Base-by-base conservation (phyloP, 2,888 invertebrate species). In the Dendrolimus houi region DNA sequence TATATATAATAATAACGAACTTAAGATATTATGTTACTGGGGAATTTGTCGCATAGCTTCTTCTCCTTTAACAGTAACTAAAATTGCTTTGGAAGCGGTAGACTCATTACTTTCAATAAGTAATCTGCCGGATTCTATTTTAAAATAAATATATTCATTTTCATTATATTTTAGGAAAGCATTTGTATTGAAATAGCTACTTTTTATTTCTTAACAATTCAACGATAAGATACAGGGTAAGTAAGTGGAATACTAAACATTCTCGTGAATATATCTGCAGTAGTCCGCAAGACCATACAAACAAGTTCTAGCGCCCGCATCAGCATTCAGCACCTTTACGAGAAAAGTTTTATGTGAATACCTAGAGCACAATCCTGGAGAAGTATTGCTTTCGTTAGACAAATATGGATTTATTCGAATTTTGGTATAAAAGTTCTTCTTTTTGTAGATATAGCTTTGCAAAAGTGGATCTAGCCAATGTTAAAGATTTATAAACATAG, bases 331-430 rank as follows among this genome's bases (percentile, higher is more conserved):
- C 47, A 47, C 47, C 47, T 47, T 47, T 47, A 47, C 47, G 47
- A 12, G 47, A 47, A 47, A 47, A 47, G 47, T 47, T 47, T 47
- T 12, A 47, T 12, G 47, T 12, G 47, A 47, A 47, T 47, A 47
- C 47, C 12, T 47, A 47, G 40, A 55, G 56, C 12, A 10, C 40
- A 42, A 56, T 54, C 52, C 57, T 42, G 40, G 42, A 62, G 62
- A 58, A 57, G 57, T 52, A 41, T 54, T 41, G 47, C 17, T 56
- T 55, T 56, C 58, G 41, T 55, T 56, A 57, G 57, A 41, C 47
- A 9, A 10, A 47, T 47, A 12, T 47, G 47, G 12, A 47, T 12
- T 47, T 10, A 12, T 47, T 47, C 6, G 12, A 47, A 47, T 10
- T 47, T 47, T 12, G 47, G 12, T 10, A 10, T 8, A 47, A 47